Conservation (phyloP, 2,888 invertebrate species). For the Scrobipalpa costella region DNA sequence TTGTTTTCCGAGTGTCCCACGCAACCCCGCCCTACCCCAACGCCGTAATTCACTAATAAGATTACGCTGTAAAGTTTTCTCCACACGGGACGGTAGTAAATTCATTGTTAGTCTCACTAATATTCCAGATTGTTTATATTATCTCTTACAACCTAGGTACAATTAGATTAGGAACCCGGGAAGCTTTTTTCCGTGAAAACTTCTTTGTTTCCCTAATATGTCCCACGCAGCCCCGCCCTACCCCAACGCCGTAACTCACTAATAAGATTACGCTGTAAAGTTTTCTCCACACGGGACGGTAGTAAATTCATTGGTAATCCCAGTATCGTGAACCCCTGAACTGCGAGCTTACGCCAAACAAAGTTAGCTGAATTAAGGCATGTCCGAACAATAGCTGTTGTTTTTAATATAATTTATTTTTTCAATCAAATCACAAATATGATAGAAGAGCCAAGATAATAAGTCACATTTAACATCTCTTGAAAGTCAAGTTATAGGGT, state of each 20-base stretch:
- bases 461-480: too few species aligned
- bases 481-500: too few species aligned
- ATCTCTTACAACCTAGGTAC: too few species aligned
- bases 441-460: too few species aligned
- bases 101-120: too few species aligned
- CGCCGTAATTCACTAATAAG: conserved; percentile 1
- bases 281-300: conserved; percentile 5
- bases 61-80: conserved; percentile 1
- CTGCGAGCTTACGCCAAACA: not conserved
- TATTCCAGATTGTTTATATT: too few species aligned
- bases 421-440: too few species aligned
- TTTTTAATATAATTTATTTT: too few species aligned
- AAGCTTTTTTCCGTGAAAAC: not conserved
- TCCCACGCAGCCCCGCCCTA: not conserved
- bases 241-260: conserved; percentile 1
- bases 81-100: not conserved
- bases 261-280: conserved; percentile 1
- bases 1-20: not conserved
- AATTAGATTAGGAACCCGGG: too few species aligned
- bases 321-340: conserved; percentile 6
- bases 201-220: not conserved
- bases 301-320: conserved; percentile 5
- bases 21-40: not conserved
- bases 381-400: not conserved
- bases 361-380: conserved; percentile 4